Base-by-base conservation (phyloP, 2,797 vertebrate species). In the Microhierax caerulescens region DNA sequence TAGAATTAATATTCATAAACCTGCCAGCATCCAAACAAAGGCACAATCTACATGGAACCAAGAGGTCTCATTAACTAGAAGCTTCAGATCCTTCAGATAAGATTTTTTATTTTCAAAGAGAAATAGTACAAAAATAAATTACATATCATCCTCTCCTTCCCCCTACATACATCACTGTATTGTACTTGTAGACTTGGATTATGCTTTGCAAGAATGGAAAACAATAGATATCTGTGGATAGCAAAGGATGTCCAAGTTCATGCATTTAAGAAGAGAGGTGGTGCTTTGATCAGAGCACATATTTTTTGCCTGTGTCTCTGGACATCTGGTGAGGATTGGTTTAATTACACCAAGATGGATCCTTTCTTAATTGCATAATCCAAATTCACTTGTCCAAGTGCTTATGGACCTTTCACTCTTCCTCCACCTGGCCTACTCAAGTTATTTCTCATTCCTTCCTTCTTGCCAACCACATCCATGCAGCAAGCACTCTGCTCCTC, bases 381-480 rank as follows among this genome's bases (percentile, higher is more conserved):
- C 69, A 61, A 84, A 28, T 14, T 9, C 30, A 36, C 2, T 0
- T 3, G 17, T 43, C 60, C n/a, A 45, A 2, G 68, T 22, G 59
- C 32, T 76, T 37, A 14, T 1, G 5, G 36, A 21, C 57, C 27
- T n/a, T 60, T 56, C 0, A 0, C 4, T 65, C 41, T 27, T 39
- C 7, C 72, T 73, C 37, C 34, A 24, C 39, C 37, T 67, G 19
- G 10, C 41, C 48, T 32, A 32, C 32, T 51, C 27, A 20, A 54
- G 24, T 25, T 34, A 10, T 10, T 11, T 60, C 70, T 64, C 13
- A n/a, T 2, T 34, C 36, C 21, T 19, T 36, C 25, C 15, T 57
- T 48, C 74, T 22, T 43, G 19, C 8, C 57, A 32, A 0, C 32
- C 23, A 18, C 15, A 34, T 13, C 15, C 4, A 2, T 30, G 48